Conservation (phyloP, 2,888 invertebrate species). For the Cerastis rubricosa region DNA sequence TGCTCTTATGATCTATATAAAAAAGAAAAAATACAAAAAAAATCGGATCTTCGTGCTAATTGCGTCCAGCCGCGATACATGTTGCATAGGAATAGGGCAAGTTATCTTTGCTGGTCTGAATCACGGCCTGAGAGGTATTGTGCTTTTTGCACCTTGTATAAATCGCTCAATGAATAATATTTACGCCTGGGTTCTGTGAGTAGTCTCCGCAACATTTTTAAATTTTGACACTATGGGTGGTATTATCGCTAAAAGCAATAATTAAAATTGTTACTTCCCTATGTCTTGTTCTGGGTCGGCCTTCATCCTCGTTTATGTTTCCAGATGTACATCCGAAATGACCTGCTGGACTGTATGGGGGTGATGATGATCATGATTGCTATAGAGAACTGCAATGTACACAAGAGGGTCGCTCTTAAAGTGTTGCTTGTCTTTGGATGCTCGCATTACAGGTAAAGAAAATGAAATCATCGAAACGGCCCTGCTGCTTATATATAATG, state of each 20-base stretch:
- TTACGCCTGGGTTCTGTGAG: too few relatives aligned
- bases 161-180: not conserved
- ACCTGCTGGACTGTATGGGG: constrained; percentile 77
- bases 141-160: not conserved
- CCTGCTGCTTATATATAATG: not conserved
- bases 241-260: not conserved
- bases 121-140: not conserved
- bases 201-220: too few relatives aligned
- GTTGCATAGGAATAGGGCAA: not conserved
- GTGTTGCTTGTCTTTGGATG: constrained; percentile 80
- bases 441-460: constrained; percentile 81
- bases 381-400: constrained; percentile 77
- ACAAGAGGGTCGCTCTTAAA: constrained; percentile 79
- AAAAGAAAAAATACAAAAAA: too few relatives aligned
- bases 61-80: not conserved
- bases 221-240: not conserved
- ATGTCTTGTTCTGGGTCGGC: not conserved
- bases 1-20: too few relatives aligned
- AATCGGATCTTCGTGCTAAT: not conserved
- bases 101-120: not conserved
- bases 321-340: constrained; percentile 77
- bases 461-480: not conserved
- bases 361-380: constrained; percentile 79
- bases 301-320: constrained; percentile 30
- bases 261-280: not conserved